Evolutionary conservation across 1,140 invertebrate genomes (phyloP), one percentile per base, ranked within the genome.

Genomic region (Penaeus indicus): DNA sequence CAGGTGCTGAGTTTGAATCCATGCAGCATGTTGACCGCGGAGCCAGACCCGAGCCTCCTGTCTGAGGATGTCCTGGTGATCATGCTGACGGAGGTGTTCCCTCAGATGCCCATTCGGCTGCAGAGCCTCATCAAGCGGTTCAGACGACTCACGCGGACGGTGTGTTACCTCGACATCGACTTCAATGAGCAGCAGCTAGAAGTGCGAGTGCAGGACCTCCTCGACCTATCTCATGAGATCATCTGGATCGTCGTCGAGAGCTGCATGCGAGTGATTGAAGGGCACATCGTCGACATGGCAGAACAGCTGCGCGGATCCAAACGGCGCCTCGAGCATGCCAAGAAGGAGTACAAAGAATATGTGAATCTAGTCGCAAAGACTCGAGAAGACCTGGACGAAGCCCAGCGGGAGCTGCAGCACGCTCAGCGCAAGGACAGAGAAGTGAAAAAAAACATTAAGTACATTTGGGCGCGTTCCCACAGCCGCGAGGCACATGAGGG

Each of bases 101-200:
- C 87, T 10, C 54, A 83, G n/a, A 32, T 88, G 19, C 60, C 87
- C 22, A 27, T 61, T 2, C 61, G 63, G 1, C 61, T 75, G 8
- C 32, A 25, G 16, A 10, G 61, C 19, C 60, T 84, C 19, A 21
- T 88, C 18, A 10, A 32, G 19, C 87, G 75, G 62, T 61, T 88
- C 3, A 54, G 84, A n/a, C 80, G 25, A 19, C 81, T 88, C 16
- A 21, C 61, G 32, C 84, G 79, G 25, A 61, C 72, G 13, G 81
- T 88, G 0, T 88, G 87, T 25, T 88, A 84, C 61, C n/a, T 60
- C 13, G 87, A 88, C 42, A 25, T 78, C 13, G 81, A 84, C 13
- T 83, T 88, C 54, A 67, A 88, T 32, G 60, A 84, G 38, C 25
- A 63, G 3, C 75, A 78, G 27, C 87, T 88, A 0, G 25, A 69